Evolutionary conservation across 2,888 invertebrate species (phyloP), one percentile per base, ranked within the genome.

Genomic region (Cotesia congregata): DNA sequence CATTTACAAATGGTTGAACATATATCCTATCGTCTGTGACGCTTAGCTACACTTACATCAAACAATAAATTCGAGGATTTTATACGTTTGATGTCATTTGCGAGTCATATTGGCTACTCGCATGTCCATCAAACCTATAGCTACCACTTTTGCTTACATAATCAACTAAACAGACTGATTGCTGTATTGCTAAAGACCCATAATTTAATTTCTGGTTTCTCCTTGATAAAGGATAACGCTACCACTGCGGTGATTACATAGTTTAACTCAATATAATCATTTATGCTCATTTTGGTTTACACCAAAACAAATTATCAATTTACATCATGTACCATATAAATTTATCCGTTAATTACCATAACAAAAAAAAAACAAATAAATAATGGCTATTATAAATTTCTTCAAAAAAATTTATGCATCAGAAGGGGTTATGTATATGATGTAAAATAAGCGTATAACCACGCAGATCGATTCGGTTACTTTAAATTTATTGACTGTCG

Each of bases 401-500:
- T 17, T 6, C 1, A 65, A 30, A 12, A 30, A 71, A 62, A 61
- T 40, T 5, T 39, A 15, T 71, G 71, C 61, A 71, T 61, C 15
- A 71, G 39, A 71, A 61, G 40, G 15, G 38, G 39, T 61, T 61
- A 15, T 38, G 61, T 38, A 68, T 40, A 38, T 38, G 12, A 30
- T 9, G 30, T 41, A 17, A 20, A 40, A 73, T 15, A 40, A 15
- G 41, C 38, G 20, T 41, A 15, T 9, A 38, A 41, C 30, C 38
- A 59, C 6, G 40, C 39, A 60, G 15, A 67, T 20, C 39, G 38
- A 74, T 20, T 30, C 9, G 4, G 60, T 50, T 68, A 86, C 85
- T 81, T 82, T 81, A 83, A 85, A 86, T 87, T 87, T 87, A 87
- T 87, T 82, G 86, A 86, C 86, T 87, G 82, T 81, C 82, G 83